Conservation (phyloP, 2,797 vertebrate species). For the Caiman crocodilus region DNA sequence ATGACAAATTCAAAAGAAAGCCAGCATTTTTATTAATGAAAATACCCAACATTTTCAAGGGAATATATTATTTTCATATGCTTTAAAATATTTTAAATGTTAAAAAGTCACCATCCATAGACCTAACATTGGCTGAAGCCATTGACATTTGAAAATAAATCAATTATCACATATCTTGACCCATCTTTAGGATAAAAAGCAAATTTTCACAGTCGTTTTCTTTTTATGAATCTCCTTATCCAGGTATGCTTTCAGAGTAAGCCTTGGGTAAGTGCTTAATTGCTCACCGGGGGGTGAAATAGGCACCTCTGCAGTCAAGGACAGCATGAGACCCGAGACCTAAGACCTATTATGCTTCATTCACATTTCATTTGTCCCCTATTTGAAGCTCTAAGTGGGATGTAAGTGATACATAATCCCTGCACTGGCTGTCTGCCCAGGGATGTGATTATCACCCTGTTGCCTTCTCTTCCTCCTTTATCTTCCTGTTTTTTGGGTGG, state of each 20-base stretch:
- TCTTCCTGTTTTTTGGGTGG: too few species aligned
- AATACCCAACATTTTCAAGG: neutral
- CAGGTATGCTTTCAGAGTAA: accelerated
- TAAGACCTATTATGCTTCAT: neutral
- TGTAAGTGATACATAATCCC: neutral
- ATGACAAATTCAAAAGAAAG: neutral
- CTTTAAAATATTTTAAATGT: neutral
- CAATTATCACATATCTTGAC: neutral
- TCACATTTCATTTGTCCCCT: neutral
- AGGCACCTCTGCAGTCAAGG: accelerated
- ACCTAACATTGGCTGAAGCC: neutral
- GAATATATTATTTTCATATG: neutral
- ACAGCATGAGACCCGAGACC: neutral
- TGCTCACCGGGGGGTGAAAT: accelerated
- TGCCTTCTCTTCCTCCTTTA: neutral
- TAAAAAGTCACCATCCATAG: neutral
- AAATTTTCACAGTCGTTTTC: neutral
- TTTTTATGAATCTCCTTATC: accelerated
- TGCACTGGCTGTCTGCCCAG: accelerated
- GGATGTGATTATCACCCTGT: accelerated
- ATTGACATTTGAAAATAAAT: neutral
- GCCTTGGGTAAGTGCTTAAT: accelerated
- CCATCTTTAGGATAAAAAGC: accelerated
- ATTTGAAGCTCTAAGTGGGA: accelerated
- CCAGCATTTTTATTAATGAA: neutral